These are phyloP conservation scores for Spatulosminthurus flaviceps DNA, from an alignment of 2,888 invertebrate genomes.

Conservation along the genomic window DNA sequence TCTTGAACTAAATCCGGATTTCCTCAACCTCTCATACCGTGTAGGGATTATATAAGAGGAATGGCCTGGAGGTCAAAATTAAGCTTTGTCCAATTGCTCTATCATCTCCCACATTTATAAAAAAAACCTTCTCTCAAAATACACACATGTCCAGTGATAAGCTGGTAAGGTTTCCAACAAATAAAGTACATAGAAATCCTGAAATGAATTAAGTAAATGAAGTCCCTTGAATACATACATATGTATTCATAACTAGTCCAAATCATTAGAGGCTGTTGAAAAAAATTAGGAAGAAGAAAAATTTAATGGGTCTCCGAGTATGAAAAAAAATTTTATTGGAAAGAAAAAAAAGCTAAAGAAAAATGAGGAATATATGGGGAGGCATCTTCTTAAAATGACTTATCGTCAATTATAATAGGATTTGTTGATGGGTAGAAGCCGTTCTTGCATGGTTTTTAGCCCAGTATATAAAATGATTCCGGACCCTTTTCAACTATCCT, in stretches of 20 bases:
- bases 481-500: too few relatives aligned
- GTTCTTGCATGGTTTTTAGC: not conserved
- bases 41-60: constrained; percentile 31
- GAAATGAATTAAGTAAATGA: too few relatives aligned
- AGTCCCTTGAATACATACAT: too few relatives aligned
- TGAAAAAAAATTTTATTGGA: not conserved
- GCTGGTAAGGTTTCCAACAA: too few relatives aligned
- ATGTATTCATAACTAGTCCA: too few relatives aligned
- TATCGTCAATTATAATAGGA: not conserved
- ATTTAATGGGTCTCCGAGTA: not conserved
- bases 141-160: too few relatives aligned
- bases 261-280: too few relatives aligned
- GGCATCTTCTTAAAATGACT: not conserved
- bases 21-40: constrained; percentile 39
- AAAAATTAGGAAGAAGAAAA: too few relatives aligned
- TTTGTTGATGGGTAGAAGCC: not conserved
- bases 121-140: too few relatives aligned
- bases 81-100: not conserved
- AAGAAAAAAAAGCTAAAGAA: not conserved
- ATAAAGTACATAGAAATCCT: too few relatives aligned
- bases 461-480: too few relatives aligned
- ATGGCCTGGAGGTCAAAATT: not conserved
- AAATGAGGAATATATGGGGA: not conserved
- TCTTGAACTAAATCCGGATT: constrained; percentile 46
- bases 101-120: not conserved